Evolutionary conservation across 2,113 vertebrate genomes (phyloP).

Genomic region (Hippocampus zosterae): DNA sequence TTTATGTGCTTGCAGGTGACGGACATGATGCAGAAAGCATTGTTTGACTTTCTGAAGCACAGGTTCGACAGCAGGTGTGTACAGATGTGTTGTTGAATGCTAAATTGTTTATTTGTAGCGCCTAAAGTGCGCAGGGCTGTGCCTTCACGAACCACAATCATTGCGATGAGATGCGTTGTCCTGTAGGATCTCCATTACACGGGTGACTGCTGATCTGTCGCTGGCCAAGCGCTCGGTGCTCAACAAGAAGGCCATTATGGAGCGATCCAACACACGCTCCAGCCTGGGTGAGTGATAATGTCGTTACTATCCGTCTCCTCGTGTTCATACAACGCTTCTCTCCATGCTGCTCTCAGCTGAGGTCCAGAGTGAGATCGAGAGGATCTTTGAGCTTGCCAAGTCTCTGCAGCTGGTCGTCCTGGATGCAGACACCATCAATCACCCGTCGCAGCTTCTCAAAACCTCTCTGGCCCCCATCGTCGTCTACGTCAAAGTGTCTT

Average conservation of each 20-base stretch:
- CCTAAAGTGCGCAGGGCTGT: constrained; percentile 10
- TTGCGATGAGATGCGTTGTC: constrained; percentile 36
- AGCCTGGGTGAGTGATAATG: constrained; percentile 81
- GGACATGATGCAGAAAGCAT: constrained; percentile 82
- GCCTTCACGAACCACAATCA: constrained; percentile 22
- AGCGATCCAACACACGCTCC: constrained; percentile 90
- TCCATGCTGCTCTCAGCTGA: constrained; percentile 75
- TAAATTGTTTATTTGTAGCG: constrained; percentile 49
- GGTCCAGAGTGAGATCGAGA: constrained; percentile 95
- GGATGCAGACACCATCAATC: constrained; percentile 97
- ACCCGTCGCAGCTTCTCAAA: constrained; percentile 91
- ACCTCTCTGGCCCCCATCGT: constrained; percentile 95
- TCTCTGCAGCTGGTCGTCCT: constrained; percentile 91
- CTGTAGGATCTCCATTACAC: constrained; percentile 91
- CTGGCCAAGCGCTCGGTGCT: constrained; percentile 93
- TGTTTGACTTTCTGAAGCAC: constrained; percentile 92
- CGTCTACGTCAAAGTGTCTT: constrained; percentile 96
- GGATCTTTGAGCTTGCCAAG: constrained; percentile 96
- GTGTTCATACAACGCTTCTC: constrained; percentile 3
- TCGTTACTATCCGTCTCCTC: constrained; percentile 17
- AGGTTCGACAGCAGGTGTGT: constrained; percentile 92
- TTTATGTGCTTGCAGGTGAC: constrained; percentile 77
- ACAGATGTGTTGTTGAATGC: constrained; percentile 10
- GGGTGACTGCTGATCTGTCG: constrained; percentile 94
- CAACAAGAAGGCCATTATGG: constrained; percentile 95